Conservation (phyloP, 2,797 vertebrate genomes). For the Acipenser ruthenus region DNA sequence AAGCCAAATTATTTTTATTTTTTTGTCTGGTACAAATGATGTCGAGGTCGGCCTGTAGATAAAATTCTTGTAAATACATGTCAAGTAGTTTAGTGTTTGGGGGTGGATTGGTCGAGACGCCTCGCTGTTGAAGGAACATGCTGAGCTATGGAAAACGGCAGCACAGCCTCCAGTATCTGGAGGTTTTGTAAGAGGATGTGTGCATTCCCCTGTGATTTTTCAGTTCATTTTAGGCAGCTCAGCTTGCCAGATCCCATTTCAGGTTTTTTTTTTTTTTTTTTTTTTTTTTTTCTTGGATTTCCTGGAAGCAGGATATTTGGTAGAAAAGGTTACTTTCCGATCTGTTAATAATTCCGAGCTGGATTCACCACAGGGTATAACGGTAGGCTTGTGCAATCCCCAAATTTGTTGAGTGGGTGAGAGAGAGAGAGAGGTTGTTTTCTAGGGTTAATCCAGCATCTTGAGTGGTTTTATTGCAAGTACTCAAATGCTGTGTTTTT, state of each 20-base stretch:
- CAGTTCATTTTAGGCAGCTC: constrained; percentile 12
- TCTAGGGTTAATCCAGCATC: no score
- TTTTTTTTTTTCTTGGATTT: constrained; percentile 3
- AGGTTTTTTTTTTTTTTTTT: constrained; percentile 25
- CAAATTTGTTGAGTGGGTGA: no score
- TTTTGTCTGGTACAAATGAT: background rate
- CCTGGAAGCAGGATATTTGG: constrained; percentile 31
- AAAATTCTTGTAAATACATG: background rate
- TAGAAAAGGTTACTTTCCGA: constrained; percentile 16
- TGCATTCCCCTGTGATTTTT: constrained; percentile 21
- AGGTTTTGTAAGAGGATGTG: background rate
- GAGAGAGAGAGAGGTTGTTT: no score
- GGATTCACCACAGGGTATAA: no score
- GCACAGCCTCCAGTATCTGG: constrained; percentile 9
- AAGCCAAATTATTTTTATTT: no score
- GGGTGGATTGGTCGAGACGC: constrained; percentile 4
- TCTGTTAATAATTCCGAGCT: background rate
- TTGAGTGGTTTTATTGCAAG: no score
- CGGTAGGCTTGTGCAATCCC: no score
- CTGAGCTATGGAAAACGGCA: constrained; percentile 6
- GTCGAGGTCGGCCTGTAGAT: constrained; percentile 6
- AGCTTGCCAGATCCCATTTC: constrained; percentile 29
- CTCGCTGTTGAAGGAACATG: constrained; percentile 5
- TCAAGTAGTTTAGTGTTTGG: constrained; percentile 10
- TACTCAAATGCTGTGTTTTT: no score